Evolutionary conservation across 2,797 vertebrate species (phyloP), one percentile per base, ranked within the genome.

Genomic region (Sternotherus odoratus): DNA sequence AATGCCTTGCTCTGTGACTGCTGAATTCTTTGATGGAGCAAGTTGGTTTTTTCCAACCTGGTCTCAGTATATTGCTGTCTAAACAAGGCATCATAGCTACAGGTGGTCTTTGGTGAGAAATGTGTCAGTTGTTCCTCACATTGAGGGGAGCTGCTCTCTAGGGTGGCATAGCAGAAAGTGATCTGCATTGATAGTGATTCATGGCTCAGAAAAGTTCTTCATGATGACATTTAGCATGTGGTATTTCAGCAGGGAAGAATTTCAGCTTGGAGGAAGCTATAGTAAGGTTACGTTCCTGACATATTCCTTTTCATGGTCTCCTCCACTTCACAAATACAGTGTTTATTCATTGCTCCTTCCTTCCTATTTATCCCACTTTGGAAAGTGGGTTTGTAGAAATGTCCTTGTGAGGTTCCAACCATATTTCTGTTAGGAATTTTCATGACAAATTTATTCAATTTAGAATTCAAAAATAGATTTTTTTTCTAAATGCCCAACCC

Each of bases 301-400:
- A 19, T 51, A 88, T 43, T 43, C 6, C 33, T 53, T 95, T 90
- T 77, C n/a, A 28, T 7, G 3, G 28, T 57, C 56, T 57, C 28
- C 6, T 86, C 3, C 66, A 6, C 69, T 86, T 72, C 39, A 39
- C 80, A 28, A 88, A 77, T 57, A 77, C 21, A 36, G n/a, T 39
- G n/a, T 24, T 53, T 28, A 69, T 86, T 12, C 21, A 23, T 23
- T 91, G 10, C 77, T 91, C 10, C 24, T 54, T 90, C 83, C 60
- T 66, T 79, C 46, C 85, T 88, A 50, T 77, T 28, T 33, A 60
- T 83, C 90, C 77, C 91, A 28, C 36, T 43, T 87, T 86, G 77
- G 33, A 11, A 88, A 36, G 17, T 63, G 33, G 16, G 8, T 63
- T 63, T 63, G 60, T 63, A n/a, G 33, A n/a, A n/a, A 33, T 63